phyloP scores from a whole-genome alignment of 2,113 vertebrate genomes.

The Tyto alba region DNA sequence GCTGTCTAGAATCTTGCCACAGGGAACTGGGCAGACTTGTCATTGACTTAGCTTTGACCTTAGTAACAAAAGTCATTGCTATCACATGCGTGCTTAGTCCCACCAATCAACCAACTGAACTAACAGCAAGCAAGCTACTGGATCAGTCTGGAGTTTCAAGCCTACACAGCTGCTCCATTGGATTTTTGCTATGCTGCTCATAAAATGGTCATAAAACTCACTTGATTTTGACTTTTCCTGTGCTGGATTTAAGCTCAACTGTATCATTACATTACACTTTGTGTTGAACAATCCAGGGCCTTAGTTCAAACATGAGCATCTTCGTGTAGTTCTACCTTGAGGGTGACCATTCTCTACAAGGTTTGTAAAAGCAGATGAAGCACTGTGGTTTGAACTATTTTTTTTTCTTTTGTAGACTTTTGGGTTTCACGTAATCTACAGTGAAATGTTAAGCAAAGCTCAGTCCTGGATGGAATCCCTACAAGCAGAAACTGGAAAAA shows the following conservation, averaged over 20 bases:
- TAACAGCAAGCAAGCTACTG: background rate
- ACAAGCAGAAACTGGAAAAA: background rate
- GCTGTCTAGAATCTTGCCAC: background rate
- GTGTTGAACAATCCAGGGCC: background rate
- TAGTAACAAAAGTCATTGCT: background rate
- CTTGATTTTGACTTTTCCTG: background rate
- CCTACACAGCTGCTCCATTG: background rate
- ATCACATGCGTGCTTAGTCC: background rate
- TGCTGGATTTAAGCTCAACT: background rate
- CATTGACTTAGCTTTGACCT: background rate
- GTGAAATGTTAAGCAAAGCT: background rate
- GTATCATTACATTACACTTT: background rate
- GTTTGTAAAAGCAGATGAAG: background rate
- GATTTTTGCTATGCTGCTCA: background rate
- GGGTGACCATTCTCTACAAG: background rate
- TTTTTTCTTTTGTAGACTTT: background rate
- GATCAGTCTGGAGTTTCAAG: background rate
- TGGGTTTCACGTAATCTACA: background rate
- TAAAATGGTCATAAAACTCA: background rate
- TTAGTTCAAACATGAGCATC: background rate
- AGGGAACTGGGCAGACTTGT: background rate
- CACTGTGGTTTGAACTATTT: background rate
- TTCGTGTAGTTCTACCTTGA: background rate
- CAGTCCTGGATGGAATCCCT: background rate
- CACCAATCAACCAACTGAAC: background rate